Base-by-base conservation (phyloP, 2,888 invertebrate genomes). In the Onthophagus sagittarius region DNA sequence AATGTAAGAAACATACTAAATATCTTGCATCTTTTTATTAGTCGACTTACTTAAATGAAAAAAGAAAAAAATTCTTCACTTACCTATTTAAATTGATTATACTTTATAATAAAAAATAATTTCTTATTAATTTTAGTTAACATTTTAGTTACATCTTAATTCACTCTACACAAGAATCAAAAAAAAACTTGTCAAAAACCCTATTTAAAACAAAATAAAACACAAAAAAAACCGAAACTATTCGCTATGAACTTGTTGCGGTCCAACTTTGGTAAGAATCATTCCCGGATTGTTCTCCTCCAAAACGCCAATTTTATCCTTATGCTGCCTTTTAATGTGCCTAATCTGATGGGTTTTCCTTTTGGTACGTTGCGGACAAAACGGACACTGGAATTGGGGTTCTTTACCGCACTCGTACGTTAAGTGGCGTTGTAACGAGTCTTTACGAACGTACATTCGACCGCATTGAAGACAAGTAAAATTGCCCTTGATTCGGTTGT, bases 371-470 rank as follows among this genome's bases (percentile, higher is more conserved):
- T 90, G 90, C 75, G 89, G 88, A 83, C 92, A 92, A 85, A 91
- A 89, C 69, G 89, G 89, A 82, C 92, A 93, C 83, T 90, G 90
- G 86, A 90, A 91, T 82, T 90, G 89, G 15, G 92, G 92, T 79
- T 89, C 89, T 83, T 90, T 91, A 78, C 90, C 90, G 82, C 94
- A 94, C 83, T 94, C 94, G 85, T 92, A 92, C 81, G 90, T 91
- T 81, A 91, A 88, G 84, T 94, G 94, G 74, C 94, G 89, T 82
- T 91, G 92, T 74, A 94, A 85, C n/a, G 93, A 93, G 78, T 92
- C 92, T 82, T 92, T 93, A 83, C 91, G 88, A 83, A 91, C 91
- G 87, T 95, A 95, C 75, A 90, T 90, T 85, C 94, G 93, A 73
- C 92, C 91, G 84, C 95, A 95, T 78, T 88, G 88, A 76, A 88